Percentiles rank a stretch among this genome's conserved stretches.
Evolutionary conservation across 2,888 invertebrate species (phyloP).

Genomic region (Cephonodes hylas): DNA sequence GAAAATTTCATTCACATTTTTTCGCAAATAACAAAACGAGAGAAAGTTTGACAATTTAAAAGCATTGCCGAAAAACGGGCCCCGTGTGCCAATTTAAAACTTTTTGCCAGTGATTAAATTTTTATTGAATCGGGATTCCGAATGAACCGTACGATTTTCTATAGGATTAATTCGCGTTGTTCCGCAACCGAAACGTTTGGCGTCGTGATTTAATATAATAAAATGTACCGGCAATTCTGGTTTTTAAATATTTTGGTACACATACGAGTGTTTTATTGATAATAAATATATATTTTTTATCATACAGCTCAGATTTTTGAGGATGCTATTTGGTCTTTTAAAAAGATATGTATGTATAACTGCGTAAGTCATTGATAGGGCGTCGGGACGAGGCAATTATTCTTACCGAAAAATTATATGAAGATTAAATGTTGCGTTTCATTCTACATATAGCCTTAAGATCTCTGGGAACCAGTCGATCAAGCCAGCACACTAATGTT

Average conservation of each 20-base stretch:
- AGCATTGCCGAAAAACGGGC: neutral
- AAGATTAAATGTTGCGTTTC: too few species aligned
- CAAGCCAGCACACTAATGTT: too few species aligned
- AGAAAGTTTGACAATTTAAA: neutral
- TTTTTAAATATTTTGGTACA: neutral
- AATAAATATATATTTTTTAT: too few species aligned
- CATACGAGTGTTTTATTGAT: too few species aligned
- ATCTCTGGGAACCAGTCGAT: too few species aligned
- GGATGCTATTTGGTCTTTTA: too few species aligned
- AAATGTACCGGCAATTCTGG: neutral
- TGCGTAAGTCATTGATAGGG: too few species aligned
- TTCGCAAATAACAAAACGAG: neutral
- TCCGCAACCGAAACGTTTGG: neutral
- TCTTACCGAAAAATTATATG: too few species aligned
- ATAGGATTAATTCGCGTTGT: neutral
- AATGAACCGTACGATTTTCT: neutral
- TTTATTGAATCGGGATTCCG: neutral
- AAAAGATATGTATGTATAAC: too few species aligned
- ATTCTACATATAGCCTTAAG: too few species aligned
- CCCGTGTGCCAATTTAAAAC: neutral
- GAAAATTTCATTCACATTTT: neutral
- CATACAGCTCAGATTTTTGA: too few species aligned
- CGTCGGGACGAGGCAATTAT: too few species aligned
- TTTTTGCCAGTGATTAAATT: constrained; percentile 7
- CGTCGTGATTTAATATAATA: neutral